Evolutionary conservation across 2,113 vertebrate species (phyloP).

Genomic region (Alexandromys fortis): DNA sequence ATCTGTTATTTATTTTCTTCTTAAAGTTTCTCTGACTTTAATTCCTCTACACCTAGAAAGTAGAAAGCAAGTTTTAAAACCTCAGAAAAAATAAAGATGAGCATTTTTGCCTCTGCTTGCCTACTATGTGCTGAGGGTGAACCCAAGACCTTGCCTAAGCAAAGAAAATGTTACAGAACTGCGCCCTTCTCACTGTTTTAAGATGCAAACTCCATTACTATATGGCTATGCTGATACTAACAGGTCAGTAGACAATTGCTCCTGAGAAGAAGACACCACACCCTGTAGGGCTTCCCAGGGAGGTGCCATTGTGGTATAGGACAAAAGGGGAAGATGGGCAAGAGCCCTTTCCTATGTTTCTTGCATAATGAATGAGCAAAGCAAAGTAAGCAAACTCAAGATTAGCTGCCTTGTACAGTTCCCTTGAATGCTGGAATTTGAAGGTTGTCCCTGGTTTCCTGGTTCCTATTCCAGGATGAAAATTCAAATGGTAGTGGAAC

Average conservation of each 20-base stretch:
- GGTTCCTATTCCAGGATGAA: background rate
- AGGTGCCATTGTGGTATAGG: background rate
- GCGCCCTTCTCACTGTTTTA: background rate
- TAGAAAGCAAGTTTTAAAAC: background rate
- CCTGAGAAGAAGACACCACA: background rate
- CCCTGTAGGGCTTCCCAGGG: rapidly evolving
- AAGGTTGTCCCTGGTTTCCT: background rate
- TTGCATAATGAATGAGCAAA: background rate
- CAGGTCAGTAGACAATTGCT: background rate
- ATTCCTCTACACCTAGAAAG: background rate
- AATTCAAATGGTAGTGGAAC: background rate
- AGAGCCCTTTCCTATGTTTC: background rate
- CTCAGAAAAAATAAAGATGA: background rate
- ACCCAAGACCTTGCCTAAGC: background rate
- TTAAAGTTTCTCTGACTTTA: background rate
- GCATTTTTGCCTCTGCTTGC: background rate
- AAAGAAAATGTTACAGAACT: background rate
- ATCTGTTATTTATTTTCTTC: background rate
- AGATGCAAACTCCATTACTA: background rate
- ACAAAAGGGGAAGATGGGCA: background rate
- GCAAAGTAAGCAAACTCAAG: background rate
- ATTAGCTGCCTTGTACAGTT: background rate
- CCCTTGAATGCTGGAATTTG: background rate
- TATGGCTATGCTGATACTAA: background rate
- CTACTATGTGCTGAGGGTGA: background rate